These are phyloP conservation scores for Petrocephalus zakoni DNA, from an alignment of 2,113 vertebrate species.

Conservation along the genomic window DNA sequence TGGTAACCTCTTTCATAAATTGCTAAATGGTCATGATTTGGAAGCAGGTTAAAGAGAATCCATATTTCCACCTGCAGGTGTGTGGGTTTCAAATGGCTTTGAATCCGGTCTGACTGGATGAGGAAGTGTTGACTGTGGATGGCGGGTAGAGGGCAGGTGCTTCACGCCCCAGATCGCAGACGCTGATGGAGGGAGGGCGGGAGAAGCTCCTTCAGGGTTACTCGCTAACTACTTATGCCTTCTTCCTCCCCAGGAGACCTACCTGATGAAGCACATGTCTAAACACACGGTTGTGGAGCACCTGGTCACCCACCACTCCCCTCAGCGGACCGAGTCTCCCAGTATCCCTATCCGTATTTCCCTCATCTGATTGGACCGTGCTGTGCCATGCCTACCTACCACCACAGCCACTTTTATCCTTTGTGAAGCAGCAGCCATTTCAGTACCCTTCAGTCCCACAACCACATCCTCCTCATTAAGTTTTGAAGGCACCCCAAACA, in stretches of 20 bases:
- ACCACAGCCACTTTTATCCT: background rate
- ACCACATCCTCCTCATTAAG: background rate
- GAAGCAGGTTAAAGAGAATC: no score
- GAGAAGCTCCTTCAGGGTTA: background rate
- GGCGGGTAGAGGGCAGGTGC: no score
- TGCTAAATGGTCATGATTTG: background rate
- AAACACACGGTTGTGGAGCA: constrained; percentile 93
- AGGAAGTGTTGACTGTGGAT: no score
- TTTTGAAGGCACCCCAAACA: background rate
- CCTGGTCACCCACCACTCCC: constrained; percentile 82
- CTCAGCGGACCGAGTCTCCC: constrained; percentile 83
- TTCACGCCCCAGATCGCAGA: no score
- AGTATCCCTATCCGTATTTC: constrained; percentile 86
- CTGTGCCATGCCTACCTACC: background rate
- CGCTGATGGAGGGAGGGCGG: no score
- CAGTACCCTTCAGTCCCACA: background rate
- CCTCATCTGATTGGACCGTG: constrained; percentile 69
- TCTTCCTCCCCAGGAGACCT: constrained; percentile 73
- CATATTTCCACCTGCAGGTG: no score
- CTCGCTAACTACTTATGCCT: background rate
- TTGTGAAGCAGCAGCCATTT: background rate
- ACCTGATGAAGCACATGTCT: constrained; percentile 97
- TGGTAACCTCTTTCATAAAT: background rate
- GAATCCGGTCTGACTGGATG: no score
- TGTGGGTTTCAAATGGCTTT: no score